Conservation (phyloP, 2,888 invertebrate genomes). For the Metalampra italica region DNA sequence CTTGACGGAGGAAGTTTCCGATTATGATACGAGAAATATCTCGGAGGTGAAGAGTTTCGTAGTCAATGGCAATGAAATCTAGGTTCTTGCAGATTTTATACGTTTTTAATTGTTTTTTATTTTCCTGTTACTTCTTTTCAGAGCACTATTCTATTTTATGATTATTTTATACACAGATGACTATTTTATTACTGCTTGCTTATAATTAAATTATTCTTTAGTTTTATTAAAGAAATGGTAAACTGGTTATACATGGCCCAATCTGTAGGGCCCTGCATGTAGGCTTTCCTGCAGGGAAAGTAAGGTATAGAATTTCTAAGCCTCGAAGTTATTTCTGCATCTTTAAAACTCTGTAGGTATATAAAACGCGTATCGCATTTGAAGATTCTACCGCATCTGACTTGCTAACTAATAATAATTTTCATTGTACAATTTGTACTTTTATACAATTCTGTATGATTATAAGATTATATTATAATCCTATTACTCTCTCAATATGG, state of each 20-base stretch:
- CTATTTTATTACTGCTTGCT: constrained; percentile 29
- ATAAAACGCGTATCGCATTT: too few relatives aligned
- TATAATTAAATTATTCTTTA: constrained; percentile 34
- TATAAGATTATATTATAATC: too few relatives aligned
- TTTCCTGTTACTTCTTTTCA: constrained; percentile 35
- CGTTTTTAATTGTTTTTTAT: constrained; percentile 23
- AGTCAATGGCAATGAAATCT: constrained; percentile 54
- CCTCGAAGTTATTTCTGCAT: too few relatives aligned
- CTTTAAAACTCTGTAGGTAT: too few relatives aligned
- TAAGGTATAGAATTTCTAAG: too few relatives aligned
- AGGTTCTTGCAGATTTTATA: constrained; percentile 17
- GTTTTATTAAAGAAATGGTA: constrained; percentile 14
- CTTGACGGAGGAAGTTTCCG: constrained; percentile 60
- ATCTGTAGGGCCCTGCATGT: neutral
- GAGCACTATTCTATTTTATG: constrained; percentile 34
- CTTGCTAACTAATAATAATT: too few relatives aligned
- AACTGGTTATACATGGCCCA: too few relatives aligned
- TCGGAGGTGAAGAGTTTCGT: constrained; percentile 65
- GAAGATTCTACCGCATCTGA: too few relatives aligned
- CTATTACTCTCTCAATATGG: too few relatives aligned
- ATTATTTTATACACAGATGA: constrained; percentile 35
- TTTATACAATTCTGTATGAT: too few relatives aligned
- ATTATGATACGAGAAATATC: constrained; percentile 54
- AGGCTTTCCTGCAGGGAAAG: neutral
- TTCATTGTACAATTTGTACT: too few relatives aligned